These are phyloP conservation scores for Unio delphinus DNA, from an alignment of 2,888 invertebrate species.

Conservation along the genomic window DNA sequence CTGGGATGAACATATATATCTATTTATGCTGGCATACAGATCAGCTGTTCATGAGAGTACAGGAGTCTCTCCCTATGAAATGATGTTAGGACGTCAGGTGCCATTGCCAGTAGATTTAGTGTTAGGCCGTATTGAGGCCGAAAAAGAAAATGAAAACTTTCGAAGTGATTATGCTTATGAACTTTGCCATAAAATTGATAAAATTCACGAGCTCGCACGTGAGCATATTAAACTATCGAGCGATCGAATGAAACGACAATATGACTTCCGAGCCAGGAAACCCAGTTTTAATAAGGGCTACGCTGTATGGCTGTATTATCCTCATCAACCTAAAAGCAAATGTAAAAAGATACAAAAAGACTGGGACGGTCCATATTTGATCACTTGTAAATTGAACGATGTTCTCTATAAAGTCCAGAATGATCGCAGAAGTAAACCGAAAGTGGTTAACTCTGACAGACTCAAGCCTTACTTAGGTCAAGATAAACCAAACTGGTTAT, in stretches of 20 bases:
- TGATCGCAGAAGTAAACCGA: too few species aligned
- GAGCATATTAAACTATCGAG: slow-evolving; percentile 23
- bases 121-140: slow-evolving; percentile 8
- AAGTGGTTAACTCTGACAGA: too few species aligned
- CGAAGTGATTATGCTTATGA: slow-evolving; percentile 21
- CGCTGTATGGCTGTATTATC: slow-evolving; percentile 24
- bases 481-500: too few species aligned
- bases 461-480: too few species aligned
- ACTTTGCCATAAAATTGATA: slow-evolving; percentile 76
- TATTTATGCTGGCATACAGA: slow-evolving; percentile 24
- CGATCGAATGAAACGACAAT: slow-evolving; percentile 12
- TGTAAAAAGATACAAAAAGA: slow-evolving; percentile 12
- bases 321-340: slow-evolving; percentile 6
- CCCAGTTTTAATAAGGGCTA: slow-evolving; percentile 5
- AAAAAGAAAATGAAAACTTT: slow-evolving; percentile 4
- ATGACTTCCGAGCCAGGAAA: slow-evolving; percentile 12
- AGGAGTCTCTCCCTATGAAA: slow-evolving; percentile 11
- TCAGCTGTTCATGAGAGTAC: slow-evolving; percentile 20
- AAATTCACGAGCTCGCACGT: slow-evolving; percentile 77
- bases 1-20: slow-evolving; percentile 22
- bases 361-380: slow-evolving; percentile 23
- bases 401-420: slow-evolving; percentile 11
- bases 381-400: slow-evolving; percentile 7
- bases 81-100: slow-evolving; percentile 20
- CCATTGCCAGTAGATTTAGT: slow-evolving; percentile 19